These are phyloP conservation scores for Cantharis lateralis DNA, from an alignment of 2,888 invertebrate genomes.

Conservation along the genomic window DNA sequence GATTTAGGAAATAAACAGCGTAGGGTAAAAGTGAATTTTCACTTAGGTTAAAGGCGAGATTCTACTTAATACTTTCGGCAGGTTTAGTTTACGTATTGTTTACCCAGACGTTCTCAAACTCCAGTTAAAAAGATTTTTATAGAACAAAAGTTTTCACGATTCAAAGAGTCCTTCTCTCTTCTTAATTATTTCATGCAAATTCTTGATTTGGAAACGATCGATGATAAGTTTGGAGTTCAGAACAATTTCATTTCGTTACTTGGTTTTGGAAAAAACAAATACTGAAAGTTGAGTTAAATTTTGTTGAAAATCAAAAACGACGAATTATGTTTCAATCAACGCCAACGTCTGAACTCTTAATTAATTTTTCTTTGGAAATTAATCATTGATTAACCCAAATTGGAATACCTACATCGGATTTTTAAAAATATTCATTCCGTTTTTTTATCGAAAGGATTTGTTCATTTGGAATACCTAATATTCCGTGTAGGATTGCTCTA, in stretches of 20 bases:
- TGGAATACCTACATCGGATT: background rate
- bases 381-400: background rate
- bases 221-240: background rate
- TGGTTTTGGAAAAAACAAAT: background rate
- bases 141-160: background rate
- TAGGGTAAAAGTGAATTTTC: no score
- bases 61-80: no score
- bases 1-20: no score
- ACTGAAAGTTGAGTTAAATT: background rate
- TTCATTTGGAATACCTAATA: background rate
- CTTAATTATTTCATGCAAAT: background rate
- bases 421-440: background rate
- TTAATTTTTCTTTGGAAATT: background rate
- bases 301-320: background rate
- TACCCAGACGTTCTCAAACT: background rate
- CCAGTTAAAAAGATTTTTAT: background rate
- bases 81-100: background rate
- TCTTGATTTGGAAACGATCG: background rate
- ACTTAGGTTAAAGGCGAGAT: no score
- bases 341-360: background rate
- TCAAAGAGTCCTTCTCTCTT: background rate
- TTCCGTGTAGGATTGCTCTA: background rate
- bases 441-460: background rate
- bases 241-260: background rate
- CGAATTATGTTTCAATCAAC: background rate